Evolutionary conservation across 2,888 invertebrate species (phyloP).

Genomic region (Hermodice carunculata): DNA sequence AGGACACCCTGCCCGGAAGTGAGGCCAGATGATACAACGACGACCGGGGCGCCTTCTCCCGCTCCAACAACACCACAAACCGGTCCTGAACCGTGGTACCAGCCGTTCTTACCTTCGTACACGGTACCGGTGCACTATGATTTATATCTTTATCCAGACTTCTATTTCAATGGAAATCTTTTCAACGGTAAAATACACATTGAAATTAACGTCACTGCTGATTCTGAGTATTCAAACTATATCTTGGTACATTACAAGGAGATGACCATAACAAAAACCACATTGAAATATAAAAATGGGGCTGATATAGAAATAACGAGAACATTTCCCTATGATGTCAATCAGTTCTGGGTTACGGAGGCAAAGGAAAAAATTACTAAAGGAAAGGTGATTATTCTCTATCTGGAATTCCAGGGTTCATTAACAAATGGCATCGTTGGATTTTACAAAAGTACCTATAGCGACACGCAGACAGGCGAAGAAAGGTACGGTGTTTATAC

Average conservation of each 20-base stretch:
- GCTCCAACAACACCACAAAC: not conserved
- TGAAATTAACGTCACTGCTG: conserved; percentile 56
- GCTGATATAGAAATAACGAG: not conserved
- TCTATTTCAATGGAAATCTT: conserved; percentile 70
- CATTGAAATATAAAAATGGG: conserved; percentile 44
- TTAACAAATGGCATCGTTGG: conserved; percentile 80
- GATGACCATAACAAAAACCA: conserved; percentile 72
- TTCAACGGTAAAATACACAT: conserved; percentile 74
- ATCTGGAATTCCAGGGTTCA: conserved; percentile 77
- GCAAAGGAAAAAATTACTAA: conserved; percentile 46
- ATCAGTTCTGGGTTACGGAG: conserved; percentile 71
- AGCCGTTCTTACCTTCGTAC: conserved; percentile 74
- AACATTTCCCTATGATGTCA: conserved; percentile 65
- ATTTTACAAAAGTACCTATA: conserved; percentile 79
- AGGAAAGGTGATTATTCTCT: conserved; percentile 65
- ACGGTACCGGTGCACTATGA: conserved; percentile 79
- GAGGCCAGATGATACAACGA: not conserved
- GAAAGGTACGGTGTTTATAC: conserved; percentile 54
- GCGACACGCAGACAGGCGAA: conserved; percentile 53
- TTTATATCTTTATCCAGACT: conserved; percentile 77
- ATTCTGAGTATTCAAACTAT: conserved; percentile 63
- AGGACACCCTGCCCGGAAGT: not conserved
- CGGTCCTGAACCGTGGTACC: conserved; percentile 26
- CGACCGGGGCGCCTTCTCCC: not conserved
- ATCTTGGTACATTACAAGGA: conserved; percentile 76